phyloP scores from a whole-genome alignment of 2,113 vertebrate genomes.

The Stigmatopora argus region DNA sequence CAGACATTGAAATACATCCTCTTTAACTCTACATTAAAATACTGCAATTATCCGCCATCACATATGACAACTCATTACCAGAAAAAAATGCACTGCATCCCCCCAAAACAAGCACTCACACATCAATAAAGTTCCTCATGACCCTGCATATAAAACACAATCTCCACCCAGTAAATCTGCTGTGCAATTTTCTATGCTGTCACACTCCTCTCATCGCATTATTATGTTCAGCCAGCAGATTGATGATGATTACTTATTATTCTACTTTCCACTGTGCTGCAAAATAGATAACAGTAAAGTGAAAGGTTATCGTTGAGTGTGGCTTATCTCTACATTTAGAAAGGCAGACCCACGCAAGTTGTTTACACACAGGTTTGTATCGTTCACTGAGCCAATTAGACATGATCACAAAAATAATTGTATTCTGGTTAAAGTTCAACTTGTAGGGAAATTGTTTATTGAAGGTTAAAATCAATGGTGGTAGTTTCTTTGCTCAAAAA shows the following conservation, averaged over 20 bases:
- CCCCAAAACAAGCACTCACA: conserved; percentile 14
- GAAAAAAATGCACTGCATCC: conserved; percentile 10
- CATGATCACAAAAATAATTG: not conserved
- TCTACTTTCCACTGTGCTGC: conserved; percentile 40
- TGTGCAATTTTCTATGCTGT: conserved; percentile 18
- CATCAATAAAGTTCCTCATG: conserved; percentile 17
- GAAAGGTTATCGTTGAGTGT: conserved; percentile 27
- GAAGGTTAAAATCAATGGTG: not conserved
- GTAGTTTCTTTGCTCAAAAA: not conserved
- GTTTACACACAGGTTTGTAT: conserved; percentile 30
- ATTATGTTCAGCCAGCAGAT: conserved; percentile 48
- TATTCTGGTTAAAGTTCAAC: not conserved
- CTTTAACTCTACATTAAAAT: conserved; percentile 19
- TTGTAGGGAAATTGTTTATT: not conserved
- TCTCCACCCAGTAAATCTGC: conserved; percentile 17
- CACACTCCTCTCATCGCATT: conserved; percentile 46
- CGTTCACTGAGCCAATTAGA: conserved; percentile 13
- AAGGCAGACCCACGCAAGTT: not conserved
- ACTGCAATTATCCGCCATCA: conserved; percentile 53
- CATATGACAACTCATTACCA: conserved; percentile 50
- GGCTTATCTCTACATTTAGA: conserved; percentile 33
- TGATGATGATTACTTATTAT: conserved; percentile 55
- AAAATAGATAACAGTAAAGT: conserved; percentile 44
- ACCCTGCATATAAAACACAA: conserved; percentile 16
- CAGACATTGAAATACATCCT: conserved; percentile 42